Base-by-base conservation (phyloP, 2,888 invertebrate genomes). In the Folsomia manolachei region DNA sequence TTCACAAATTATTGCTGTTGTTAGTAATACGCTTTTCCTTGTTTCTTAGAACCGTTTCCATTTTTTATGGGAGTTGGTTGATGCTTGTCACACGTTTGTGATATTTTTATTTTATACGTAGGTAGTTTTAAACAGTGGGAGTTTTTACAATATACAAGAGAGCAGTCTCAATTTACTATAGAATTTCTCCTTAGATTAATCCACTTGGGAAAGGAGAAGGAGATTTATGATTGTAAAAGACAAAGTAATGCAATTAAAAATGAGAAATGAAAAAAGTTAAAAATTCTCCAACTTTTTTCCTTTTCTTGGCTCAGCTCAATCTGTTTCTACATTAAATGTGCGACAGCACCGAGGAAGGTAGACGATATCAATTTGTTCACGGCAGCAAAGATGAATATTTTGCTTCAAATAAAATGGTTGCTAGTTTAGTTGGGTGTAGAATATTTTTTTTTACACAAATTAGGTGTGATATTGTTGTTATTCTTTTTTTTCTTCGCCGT, bases 231-330 rank as follows among this genome's bases (percentile, higher is more conserved):
- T 7, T 21, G 19, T 14, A 4, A 27, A 39, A 53, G 53, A 53
- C 64, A 39, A 53, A 39, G 52, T 70, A 73, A 70, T 67, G 68
- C 70, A 73, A 73, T 73, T 73, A 73, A 73, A 71, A 73, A 73
- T 73, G 73, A 73, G 53, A 70, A 67, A 73, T 73, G 73, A 67
- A 73, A 70, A 61, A 70, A 73, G 62, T 73, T 73, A n/a, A 23
- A 63, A 60, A 52, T 65, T 69, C 60, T 21, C 27, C 24, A 62
- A 21, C 23, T 39, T 56, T 18, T 18, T 7, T 21, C 7, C 51
- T 51, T 51, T 18, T 51, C 56, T 56, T 56, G 56, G 21, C n/a
- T n/a, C n/a, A 7, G 18, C 56, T 56, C 7, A 56, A 18, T 56
- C 21, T 19, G 18, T 19, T 56, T 56, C n/a, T n/a, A n/a, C n/a